Percentiles rank a stretch among this genome's conserved stretches.
Evolutionary conservation across 2,888 invertebrate species (phyloP).

Genomic region (Hemithea aestivaria): DNA sequence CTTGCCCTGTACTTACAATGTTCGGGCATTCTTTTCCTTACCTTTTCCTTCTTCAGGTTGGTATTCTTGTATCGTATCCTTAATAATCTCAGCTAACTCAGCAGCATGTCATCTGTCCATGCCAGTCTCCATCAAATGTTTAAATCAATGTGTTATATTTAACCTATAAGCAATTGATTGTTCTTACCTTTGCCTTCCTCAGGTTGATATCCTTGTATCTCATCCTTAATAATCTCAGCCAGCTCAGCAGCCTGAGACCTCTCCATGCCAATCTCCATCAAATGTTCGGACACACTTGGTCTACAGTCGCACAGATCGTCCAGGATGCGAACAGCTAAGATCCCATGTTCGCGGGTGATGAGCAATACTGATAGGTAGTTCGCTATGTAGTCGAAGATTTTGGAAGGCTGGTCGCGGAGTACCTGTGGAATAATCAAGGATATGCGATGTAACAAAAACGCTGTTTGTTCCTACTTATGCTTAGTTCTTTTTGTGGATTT

Average conservation of each 20-base stretch:
- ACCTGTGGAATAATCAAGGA: constrained; percentile 79
- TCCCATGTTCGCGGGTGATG: constrained; percentile 81
- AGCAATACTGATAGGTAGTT: constrained; percentile 85
- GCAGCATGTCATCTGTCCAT: constrained; percentile 35
- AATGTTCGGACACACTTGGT: constrained; percentile 57
- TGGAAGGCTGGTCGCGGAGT: constrained; percentile 82
- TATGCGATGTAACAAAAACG: too few species aligned
- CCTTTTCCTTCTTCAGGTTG: constrained; percentile 53
- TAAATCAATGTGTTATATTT: too few species aligned
- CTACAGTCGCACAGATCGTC: constrained; percentile 69
- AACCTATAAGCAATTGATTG: too few species aligned
- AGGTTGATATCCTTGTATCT: constrained; percentile 47
- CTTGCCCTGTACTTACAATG: too few species aligned
- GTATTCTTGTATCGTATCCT: constrained; percentile 50
- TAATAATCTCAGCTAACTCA: constrained; percentile 48
- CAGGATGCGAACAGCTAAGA: constrained; percentile 60
- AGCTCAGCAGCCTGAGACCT: constrained; percentile 33
- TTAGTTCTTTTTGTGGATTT: too few species aligned
- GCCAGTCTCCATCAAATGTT: constrained; percentile 54
- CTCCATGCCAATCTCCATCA: constrained; percentile 48
- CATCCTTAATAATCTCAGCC: constrained; percentile 55
- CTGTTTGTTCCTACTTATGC: too few species aligned
- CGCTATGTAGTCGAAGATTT: constrained; percentile 83
- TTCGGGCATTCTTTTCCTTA: too few species aligned
- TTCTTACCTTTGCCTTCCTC: constrained; percentile 55